Base-by-base conservation (phyloP, 2,888 invertebrate genomes). In the Polydrusus pterygomalis region DNA sequence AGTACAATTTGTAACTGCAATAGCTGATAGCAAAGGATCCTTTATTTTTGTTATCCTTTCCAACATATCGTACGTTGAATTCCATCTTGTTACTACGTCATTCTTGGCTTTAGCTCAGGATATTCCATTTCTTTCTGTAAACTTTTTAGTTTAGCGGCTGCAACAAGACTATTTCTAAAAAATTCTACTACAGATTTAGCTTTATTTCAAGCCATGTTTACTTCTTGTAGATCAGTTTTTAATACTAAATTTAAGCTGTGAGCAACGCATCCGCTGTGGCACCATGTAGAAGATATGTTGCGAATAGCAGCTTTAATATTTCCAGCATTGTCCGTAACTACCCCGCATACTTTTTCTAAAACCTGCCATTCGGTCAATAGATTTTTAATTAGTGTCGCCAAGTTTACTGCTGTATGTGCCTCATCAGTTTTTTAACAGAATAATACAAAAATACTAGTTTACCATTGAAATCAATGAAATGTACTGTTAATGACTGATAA, bases 221-320 rank as follows among this genome's bases (percentile, higher is more conserved):
- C 30, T 54, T 70, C 54, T 17, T 62, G 13, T 25, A 64, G 38
- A 18, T 18, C 74, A n/a, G 47, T 56, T 38, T 51, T 70, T 9
- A 74, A n/a, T 54, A 47, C n/a, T 54, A 70, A 58, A 18, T 70
- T 60, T 45, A 49, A 18, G 15, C 81, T 80, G 67, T 83, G 81
- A 25, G 83, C 81, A 8, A 83, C 79, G 75, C 82, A 83, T 7
- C 80, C 80, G 75, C 80, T n/a, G 62, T 84, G 80, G 45, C 80
- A 47, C 60, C 76, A 80, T 82, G 38, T 71, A 54, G 11, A 83
- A 58, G 67, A 77, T 25, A 25, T 56, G 20, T 82, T 79, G 71
- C 65, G 78, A 20, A 83, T 78, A 3, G 82, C 81, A 20, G 78
- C 79, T 80, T 82, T 83, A 3, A 83, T 79, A 54, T 83, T 82